These are phyloP conservation scores for Alca torda DNA, from an alignment of 2,797 vertebrate genomes.

Conservation along the genomic window DNA sequence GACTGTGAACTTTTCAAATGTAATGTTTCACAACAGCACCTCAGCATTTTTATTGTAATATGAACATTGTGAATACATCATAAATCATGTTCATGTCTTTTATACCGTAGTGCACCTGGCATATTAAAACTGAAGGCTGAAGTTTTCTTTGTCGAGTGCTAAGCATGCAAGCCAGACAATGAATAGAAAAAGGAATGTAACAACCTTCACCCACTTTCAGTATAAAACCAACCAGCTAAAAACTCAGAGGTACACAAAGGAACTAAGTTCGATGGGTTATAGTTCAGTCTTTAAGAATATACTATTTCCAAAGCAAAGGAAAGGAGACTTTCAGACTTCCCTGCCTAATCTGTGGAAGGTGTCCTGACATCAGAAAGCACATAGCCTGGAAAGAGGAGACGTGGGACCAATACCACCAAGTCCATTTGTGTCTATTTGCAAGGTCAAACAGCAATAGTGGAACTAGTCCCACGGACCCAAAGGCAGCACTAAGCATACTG, in stretches of 20 bases:
- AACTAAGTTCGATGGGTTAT: background rate
- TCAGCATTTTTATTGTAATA: background rate
- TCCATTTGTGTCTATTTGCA: background rate
- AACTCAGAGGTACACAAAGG: background rate
- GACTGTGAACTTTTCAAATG: background rate
- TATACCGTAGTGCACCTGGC: background rate
- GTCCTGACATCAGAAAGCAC: background rate
- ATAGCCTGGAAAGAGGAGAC: background rate
- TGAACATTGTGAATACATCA: background rate
- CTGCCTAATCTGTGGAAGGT: background rate
- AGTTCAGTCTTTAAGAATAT: background rate
- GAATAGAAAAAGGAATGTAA: background rate
- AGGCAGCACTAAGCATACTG: background rate
- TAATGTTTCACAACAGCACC: background rate
- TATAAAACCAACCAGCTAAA: background rate
- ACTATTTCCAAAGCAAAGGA: background rate
- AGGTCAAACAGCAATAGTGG: background rate
- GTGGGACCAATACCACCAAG: rapidly evolving
- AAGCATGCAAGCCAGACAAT: background rate
- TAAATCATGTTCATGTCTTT: background rate
- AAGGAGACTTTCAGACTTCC: background rate
- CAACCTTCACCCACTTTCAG: background rate
- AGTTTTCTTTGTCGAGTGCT: background rate
- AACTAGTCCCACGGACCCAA: background rate
- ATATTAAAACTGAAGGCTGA: background rate